A percentile compares a stretch with the other conserved stretches of the same genome.
These are phyloP conservation scores for Aporrectodea caliginosa DNA, from an alignment of 1,140 invertebrate species.

Conservation along the genomic window DNA sequence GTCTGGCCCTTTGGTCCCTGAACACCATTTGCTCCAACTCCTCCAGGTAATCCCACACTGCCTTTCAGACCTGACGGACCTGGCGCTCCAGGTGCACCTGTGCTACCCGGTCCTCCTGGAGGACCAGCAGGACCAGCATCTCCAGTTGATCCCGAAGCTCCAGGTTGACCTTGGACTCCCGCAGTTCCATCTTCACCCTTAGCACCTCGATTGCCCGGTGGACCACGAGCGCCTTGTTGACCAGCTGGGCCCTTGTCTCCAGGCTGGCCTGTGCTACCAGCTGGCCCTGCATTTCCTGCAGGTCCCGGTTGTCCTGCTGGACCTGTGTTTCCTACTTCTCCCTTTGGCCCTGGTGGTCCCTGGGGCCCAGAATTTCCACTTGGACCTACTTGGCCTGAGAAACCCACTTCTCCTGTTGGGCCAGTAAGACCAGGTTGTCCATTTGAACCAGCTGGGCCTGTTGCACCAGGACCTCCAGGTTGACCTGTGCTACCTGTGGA, in stretches of 20 bases:
- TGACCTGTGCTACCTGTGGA: neutral
- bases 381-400: neutral
- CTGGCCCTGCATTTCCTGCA: neutral
- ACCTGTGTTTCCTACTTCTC: neutral
- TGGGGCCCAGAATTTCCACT: neutral
- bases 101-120: neutral
- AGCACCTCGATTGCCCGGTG: neutral
- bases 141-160: neutral
- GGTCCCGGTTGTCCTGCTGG: neutral
- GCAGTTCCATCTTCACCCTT: slow-evolving; percentile 6
- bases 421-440: neutral
- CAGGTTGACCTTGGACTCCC: neutral
- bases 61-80: slow-evolving; percentile 7
- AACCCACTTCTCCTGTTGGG: neutral
- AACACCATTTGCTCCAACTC: neutral
- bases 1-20: slow-evolving; percentile 4
- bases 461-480: neutral
- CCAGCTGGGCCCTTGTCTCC: slow-evolving; percentile 14
- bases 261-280: neutral
- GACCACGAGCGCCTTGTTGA: neutral
- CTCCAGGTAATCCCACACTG: neutral
- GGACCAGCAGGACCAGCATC: neutral
- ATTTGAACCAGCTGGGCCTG: neutral
- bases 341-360: neutral
- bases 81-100: neutral